Evolutionary conservation across 2,797 vertebrate genomes (phyloP).

Genomic region (Etheostoma nigrum): DNA sequence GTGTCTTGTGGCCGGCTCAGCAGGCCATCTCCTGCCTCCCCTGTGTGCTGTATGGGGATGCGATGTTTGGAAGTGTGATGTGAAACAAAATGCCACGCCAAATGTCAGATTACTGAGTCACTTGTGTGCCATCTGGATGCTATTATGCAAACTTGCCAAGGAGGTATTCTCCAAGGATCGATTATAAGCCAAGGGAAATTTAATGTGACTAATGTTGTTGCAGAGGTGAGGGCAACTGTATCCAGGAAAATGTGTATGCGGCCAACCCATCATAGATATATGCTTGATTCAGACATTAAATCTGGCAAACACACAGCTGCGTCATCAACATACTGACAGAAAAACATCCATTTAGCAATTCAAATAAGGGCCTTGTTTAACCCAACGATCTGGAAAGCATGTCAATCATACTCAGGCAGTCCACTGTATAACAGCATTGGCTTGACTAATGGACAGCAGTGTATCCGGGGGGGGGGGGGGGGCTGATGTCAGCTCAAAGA

Average conservation of each 20-base stretch:
- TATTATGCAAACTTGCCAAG: slow-evolving; percentile 77
- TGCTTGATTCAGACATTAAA: slow-evolving; percentile 51
- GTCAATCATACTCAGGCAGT: slow-evolving; percentile 71
- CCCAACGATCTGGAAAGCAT: slow-evolving; percentile 61
- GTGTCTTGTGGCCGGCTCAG: slow-evolving; percentile 45
- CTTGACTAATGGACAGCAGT: slow-evolving; percentile 32
- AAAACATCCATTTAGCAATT: slow-evolving; percentile 71
- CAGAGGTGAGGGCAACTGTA: slow-evolving; percentile 19
- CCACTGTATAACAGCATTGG: slow-evolving; percentile 23
- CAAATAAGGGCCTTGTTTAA: slow-evolving; percentile 62
- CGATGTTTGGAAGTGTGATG: slow-evolving; percentile 63
- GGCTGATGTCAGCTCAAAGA: slow-evolving; percentile 38
- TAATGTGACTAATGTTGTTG: slow-evolving; percentile 60
- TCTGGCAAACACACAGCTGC: slow-evolving; percentile 60
- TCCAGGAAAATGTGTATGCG: slow-evolving; percentile 16
- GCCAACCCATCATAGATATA: slow-evolving; percentile 38
- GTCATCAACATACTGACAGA: slow-evolving; percentile 56
- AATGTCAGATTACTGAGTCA: slow-evolving; percentile 87
- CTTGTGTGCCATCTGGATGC: slow-evolving; percentile 83
- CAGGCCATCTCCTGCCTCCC: slow-evolving; percentile 21
- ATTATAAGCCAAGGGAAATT: slow-evolving; percentile 47
- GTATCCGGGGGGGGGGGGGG: slow-evolving; percentile 12
- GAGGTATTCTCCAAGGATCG: slow-evolving; percentile 76
- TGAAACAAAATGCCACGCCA: slow-evolving; percentile 79
- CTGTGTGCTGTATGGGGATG: slow-evolving; percentile 48